Evolutionary conservation across 2,797 vertebrate species (phyloP).

Genomic region (Betta splendens): DNA sequence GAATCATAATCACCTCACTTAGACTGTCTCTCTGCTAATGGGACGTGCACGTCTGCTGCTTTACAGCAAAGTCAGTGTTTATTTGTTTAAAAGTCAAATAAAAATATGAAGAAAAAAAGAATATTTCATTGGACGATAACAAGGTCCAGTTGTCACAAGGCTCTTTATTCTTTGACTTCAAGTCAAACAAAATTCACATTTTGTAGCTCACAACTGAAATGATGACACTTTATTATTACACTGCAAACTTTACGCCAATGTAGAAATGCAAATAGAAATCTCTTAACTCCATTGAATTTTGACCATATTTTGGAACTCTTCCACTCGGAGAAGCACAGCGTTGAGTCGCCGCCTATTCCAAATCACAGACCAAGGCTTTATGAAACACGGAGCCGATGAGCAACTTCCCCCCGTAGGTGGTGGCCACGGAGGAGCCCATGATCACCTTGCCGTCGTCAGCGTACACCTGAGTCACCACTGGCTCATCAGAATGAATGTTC

Average conservation of each 20-base stretch:
- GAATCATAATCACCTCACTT: not conserved
- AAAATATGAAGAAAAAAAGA: too few species aligned
- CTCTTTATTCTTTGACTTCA: constrained; percentile 9
- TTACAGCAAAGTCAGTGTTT: too few species aligned
- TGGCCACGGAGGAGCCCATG: constrained; percentile 86
- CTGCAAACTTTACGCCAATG: not conserved
- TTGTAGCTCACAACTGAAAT: not conserved
- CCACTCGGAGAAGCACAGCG: not conserved
- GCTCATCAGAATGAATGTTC: constrained; percentile 84
- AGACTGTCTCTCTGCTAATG: too few species aligned
- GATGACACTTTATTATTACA: not conserved
- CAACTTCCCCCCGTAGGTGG: constrained; percentile 79
- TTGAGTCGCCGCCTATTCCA: constrained; percentile 55
- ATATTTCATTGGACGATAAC: too few species aligned
- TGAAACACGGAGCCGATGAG: constrained; percentile 91
- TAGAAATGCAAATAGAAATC: too few species aligned
- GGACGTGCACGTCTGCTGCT: too few species aligned
- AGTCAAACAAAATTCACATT: not conserved
- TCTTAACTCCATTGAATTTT: not conserved
- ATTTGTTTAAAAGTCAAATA: too few species aligned
- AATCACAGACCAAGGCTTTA: constrained; percentile 88
- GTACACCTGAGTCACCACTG: constrained; percentile 81
- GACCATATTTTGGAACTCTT: not conserved
- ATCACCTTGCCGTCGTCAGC: constrained; percentile 86
- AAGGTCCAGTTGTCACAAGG: not conserved